A percentile compares a stretch with the other conserved stretches of the same genome.
Conservation (phyloP, 2,113 vertebrate genomes). For the Carlito syrichta region DNA sequence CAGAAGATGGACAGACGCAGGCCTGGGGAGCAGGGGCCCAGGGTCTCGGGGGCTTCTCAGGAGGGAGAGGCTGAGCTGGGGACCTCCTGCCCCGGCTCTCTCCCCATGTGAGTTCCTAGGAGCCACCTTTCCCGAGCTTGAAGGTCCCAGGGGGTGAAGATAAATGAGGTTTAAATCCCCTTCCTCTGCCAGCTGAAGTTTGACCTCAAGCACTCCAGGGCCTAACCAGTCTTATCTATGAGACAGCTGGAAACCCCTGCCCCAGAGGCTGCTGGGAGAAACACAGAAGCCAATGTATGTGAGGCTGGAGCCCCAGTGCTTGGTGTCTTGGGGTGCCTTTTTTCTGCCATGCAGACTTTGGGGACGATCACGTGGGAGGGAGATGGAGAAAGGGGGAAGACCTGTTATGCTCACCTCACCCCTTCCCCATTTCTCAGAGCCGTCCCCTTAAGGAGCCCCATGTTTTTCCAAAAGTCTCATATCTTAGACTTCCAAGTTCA, state of each 20-base stretch:
- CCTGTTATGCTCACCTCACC: rapidly evolving
- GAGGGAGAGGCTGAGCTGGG: neutral
- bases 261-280: neutral
- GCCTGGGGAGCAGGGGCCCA: rapidly evolving
- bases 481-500: neutral
- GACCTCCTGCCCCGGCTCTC: neutral
- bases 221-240: neutral
- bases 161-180: neutral
- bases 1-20: rapidly evolving
- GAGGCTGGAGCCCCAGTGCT: neutral
- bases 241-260: neutral
- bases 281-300: neutral
- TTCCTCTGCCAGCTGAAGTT: neutral
- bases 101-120: rapidly evolving
- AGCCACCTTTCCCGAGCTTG: neutral
- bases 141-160: neutral
- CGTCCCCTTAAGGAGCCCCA: rapidly evolving
- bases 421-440: neutral
- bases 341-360: neutral
- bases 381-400: neutral
- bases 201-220: neutral
- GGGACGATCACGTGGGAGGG: neutral
- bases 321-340: rapidly evolving
- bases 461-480: neutral
- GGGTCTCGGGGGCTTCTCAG: neutral